A percentile compares a stretch with the other conserved stretches of the same genome.
Conservation (phyloP, 2,113 vertebrate species). For the Nothoprocta pentlandii region DNA sequence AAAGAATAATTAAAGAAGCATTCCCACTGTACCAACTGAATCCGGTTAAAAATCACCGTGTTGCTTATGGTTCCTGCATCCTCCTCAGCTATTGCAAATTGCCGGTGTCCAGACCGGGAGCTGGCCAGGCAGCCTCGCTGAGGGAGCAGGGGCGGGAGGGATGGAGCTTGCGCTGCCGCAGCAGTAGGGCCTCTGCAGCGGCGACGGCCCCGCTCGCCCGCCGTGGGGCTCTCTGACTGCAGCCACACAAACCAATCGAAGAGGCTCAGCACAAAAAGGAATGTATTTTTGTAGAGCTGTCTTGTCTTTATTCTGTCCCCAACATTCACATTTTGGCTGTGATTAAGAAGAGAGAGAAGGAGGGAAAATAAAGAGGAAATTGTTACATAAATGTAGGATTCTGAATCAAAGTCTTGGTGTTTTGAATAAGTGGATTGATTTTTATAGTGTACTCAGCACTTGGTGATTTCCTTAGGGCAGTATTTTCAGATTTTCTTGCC, state of each 20-base stretch:
- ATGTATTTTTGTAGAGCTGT: background rate
- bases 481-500: background rate
- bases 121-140: background rate
- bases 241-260: background rate
- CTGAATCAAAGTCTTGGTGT: background rate
- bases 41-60: background rate
- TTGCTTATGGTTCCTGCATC: background rate
- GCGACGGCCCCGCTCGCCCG: background rate
- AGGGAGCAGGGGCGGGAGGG: background rate
- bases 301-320: background rate
- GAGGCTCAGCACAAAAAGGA: background rate
- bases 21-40: background rate
- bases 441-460: background rate
- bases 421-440: background rate
- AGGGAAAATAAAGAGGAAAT: background rate
- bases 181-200: background rate
- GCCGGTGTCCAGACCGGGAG: background rate
- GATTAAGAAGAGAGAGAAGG: background rate
- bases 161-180: background rate
- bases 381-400: background rate
- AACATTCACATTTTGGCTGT: rapidly evolving
- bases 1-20: background rate
- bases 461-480: background rate
- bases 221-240: background rate
- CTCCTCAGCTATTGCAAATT: background rate